A percentile compares a stretch with the other conserved stretches of the same genome.
Conservation (phyloP, 2,797 vertebrate species). For the Heterohyrax brucei region DNA sequence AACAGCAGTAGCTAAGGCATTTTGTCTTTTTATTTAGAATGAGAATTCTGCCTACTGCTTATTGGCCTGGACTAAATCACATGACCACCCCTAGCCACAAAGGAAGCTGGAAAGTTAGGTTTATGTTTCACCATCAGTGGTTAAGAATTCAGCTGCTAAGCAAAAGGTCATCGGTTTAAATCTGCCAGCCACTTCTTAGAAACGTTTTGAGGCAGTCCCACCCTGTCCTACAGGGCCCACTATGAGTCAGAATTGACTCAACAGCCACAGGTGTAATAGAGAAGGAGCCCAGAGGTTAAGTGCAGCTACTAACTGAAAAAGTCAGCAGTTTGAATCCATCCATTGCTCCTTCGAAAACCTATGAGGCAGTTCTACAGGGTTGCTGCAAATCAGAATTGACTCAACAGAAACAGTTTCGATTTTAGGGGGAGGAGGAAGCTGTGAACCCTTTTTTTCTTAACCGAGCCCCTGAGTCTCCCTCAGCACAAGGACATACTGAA, state of each 20-base stretch:
- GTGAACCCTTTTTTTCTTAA: conserved; percentile 4
- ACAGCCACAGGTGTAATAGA: background rate
- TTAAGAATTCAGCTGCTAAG: background rate
- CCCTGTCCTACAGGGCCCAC: too few relatives aligned
- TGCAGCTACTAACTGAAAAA: background rate
- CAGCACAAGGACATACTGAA: background rate
- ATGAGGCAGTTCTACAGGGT: too few relatives aligned
- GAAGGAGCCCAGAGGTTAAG: background rate
- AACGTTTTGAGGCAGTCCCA: too few relatives aligned
- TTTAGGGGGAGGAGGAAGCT: background rate
- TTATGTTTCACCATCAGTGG: background rate
- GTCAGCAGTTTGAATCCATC: background rate
- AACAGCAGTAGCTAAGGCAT: background rate
- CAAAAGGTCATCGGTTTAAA: background rate
- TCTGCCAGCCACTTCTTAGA: too few relatives aligned
- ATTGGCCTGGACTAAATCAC: background rate
- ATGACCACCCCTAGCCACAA: background rate
- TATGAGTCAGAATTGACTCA: too few relatives aligned
- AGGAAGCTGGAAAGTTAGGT: background rate
- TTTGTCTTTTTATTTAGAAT: conserved; percentile 30
- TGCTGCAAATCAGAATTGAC: too few relatives aligned
- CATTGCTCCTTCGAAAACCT: too few relatives aligned
- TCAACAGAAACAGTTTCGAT: too few relatives aligned
- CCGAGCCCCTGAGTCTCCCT: background rate
- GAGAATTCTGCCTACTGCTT: conserved; percentile 1